Evolutionary conservation across 2,113 vertebrate species (phyloP).

Genomic region (Cebus imitator): DNA sequence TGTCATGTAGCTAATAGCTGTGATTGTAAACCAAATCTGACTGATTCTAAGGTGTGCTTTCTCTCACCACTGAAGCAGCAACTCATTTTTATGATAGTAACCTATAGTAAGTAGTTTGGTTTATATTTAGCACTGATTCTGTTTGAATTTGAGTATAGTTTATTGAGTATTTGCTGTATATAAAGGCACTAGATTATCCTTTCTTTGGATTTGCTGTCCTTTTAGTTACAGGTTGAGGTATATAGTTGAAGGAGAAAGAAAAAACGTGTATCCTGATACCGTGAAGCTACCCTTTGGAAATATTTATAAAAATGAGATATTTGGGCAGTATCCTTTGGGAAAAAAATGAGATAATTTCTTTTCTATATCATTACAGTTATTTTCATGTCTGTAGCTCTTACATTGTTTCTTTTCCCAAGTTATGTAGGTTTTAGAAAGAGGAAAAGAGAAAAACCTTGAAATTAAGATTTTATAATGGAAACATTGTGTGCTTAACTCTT

Average conservation of each 20-base stretch:
- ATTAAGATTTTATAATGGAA: constrained; percentile 55
- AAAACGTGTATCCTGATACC: not conserved
- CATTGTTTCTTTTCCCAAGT: constrained; percentile 50
- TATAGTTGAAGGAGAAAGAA: not conserved
- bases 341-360: constrained; percentile 39
- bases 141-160: not conserved
- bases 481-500: constrained; percentile 36
- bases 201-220: not conserved
- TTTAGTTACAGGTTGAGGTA: constrained; percentile 12
- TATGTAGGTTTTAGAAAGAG: constrained; percentile 44
- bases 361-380: constrained; percentile 38
- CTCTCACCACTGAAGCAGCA: not conserved
- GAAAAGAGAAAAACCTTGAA: constrained; percentile 11
- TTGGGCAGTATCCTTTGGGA: too few relatives aligned
- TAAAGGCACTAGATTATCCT: not conserved
- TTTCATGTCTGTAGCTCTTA: constrained; percentile 16
- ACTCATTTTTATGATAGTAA: constrained; percentile 6
- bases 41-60: constrained; percentile 11
- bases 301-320: constrained; percentile 51
- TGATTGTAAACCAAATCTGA: constrained; percentile 36
- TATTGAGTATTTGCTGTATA: not conserved
- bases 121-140: not conserved
- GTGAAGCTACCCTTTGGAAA: not conserved
- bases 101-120: not conserved
- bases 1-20: not conserved